phyloP scores from a whole-genome alignment of 1,140 invertebrate genomes.

The Penaeus japonicus region DNA sequence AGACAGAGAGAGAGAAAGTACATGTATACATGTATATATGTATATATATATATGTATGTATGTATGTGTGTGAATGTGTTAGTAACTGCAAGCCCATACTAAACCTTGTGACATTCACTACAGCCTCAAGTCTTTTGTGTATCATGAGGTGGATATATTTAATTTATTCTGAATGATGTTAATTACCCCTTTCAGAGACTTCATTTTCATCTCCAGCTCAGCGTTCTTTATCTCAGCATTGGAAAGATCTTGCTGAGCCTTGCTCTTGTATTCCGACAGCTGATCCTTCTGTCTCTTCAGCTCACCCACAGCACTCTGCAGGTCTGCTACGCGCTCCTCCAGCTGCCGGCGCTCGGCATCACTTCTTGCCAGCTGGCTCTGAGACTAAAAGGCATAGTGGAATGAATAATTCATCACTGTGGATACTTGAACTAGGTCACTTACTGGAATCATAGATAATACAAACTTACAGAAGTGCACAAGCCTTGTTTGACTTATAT shows the following conservation, averaged over 20 bases:
- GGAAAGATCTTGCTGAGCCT: conserved; percentile 57
- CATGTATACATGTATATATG: no score
- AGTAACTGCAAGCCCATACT: no score
- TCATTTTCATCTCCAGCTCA: conserved; percentile 58
- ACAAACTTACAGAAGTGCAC: no score
- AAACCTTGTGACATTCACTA: no score
- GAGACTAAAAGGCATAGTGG: conserved; percentile 31
- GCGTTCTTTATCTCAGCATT: conserved; percentile 58
- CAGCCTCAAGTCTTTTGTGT: neutral
- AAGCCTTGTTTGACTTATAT: no score
- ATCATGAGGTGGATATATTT: neutral
- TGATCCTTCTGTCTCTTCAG: conserved; percentile 57
- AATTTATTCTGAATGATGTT: neutral
- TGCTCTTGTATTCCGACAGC: conserved; percentile 48
- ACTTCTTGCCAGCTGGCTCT: conserved; percentile 51
- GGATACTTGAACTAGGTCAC: no score
- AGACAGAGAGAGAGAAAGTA: no score
- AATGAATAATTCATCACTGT: neutral
- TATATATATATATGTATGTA: no score
- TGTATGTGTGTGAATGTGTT: no score
- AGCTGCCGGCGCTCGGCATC: conserved; percentile 56
- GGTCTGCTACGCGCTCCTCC: conserved; percentile 55
- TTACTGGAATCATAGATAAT: no score
- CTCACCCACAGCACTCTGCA: conserved; percentile 45
- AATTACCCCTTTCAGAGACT: conserved; percentile 57